phyloP scores from a whole-genome alignment of 2,888 invertebrate species.

The Tupiocoris notatus region DNA sequence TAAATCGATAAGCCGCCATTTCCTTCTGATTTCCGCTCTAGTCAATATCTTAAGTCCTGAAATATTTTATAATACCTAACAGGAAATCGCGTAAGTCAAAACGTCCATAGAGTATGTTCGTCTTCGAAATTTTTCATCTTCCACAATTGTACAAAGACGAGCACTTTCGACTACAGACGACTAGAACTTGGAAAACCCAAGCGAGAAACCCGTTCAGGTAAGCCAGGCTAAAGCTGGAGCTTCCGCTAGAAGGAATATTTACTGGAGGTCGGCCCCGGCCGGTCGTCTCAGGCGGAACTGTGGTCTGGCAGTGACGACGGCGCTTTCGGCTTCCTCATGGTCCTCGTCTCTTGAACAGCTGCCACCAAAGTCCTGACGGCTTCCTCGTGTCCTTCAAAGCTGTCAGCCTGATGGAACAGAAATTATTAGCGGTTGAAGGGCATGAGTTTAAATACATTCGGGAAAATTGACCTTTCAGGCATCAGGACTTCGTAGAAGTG shows the following conservation, averaged over 20 bases:
- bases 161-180: slow-evolving; percentile 18
- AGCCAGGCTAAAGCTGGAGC: not conserved
- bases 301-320: slow-evolving; percentile 36
- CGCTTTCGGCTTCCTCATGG: slow-evolving; percentile 54
- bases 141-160: not conserved
- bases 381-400: slow-evolving; percentile 69
- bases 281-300: slow-evolving; percentile 38
- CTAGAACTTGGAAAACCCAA: not conserved
- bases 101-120: too few species aligned
- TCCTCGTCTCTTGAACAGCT: slow-evolving; percentile 65
- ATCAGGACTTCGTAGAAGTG: too few species aligned
- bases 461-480: too few species aligned
- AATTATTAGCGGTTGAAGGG: slow-evolving; percentile 4
- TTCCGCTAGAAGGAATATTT: slow-evolving; percentile 34
- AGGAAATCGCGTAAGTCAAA: too few species aligned
- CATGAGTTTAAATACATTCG: too few species aligned
- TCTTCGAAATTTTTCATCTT: too few species aligned
- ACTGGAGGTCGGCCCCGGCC: slow-evolving; percentile 14
- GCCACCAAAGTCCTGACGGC: slow-evolving; percentile 66
- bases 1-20: too few species aligned
- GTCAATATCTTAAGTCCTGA: too few species aligned
- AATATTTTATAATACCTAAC: too few species aligned
- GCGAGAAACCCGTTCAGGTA: not conserved
- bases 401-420: slow-evolving; percentile 57
- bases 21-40: too few species aligned